Conservation (phyloP, 1,140 invertebrate genomes). For the Zaprionus inermis region DNA sequence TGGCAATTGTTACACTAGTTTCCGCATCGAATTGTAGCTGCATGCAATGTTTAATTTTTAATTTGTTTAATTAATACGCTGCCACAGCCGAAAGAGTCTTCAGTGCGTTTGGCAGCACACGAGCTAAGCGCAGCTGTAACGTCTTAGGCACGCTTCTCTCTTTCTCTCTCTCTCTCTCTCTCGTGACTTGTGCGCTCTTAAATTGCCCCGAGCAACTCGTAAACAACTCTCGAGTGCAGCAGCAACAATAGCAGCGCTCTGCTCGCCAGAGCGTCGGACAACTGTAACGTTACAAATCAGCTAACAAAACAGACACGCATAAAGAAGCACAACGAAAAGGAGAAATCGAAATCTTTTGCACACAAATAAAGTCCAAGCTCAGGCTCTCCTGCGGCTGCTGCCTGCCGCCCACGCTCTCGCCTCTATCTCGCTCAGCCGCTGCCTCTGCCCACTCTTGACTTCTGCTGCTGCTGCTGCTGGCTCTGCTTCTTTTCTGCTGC, state of each 20-base stretch:
- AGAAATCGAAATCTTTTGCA: constrained; percentile 68
- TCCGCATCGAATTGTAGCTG: neutral
- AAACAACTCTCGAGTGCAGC: constrained; percentile 47
- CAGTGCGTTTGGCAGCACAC: neutral
- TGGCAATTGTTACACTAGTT: neutral
- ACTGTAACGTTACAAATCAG: constrained; percentile 63
- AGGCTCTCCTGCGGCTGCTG: constrained; percentile 13
- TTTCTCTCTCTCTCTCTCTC: too few species aligned
- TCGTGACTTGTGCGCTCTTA: constrained; percentile 22
- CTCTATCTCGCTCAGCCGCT: neutral
- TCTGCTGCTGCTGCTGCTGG: constrained; percentile 9
- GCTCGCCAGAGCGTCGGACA: constrained; percentile 10
- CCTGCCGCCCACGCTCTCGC: constrained; percentile 5
- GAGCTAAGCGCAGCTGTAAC: neutral
- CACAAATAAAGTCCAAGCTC: constrained; percentile 45
- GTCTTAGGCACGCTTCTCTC: neutral
- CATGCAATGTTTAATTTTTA: neutral
- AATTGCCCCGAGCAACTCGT: constrained; percentile 31
- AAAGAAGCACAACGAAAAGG: constrained; percentile 44
- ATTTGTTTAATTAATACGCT: neutral
- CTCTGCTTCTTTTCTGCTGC: constrained; percentile 11
- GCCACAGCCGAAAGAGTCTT: neutral
- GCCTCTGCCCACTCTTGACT: neutral
- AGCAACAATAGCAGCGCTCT: constrained; percentile 5
- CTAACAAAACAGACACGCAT: constrained; percentile 52